Percentiles rank a stretch among this genome's conserved stretches.
Evolutionary conservation across 1,140 invertebrate genomes (phyloP).

Genomic region (Drosophila virilis): DNA sequence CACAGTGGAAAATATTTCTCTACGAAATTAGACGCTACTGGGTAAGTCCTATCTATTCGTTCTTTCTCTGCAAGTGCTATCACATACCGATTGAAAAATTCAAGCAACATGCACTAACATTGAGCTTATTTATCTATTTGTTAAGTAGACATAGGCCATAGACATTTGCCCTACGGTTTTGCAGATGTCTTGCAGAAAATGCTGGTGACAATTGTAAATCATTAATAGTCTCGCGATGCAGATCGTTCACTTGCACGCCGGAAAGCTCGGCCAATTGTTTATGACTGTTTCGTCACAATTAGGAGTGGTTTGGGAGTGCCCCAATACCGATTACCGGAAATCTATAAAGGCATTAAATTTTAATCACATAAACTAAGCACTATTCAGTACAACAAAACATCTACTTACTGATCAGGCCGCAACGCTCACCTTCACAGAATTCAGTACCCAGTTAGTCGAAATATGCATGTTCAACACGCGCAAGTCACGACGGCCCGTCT

Average conservation of each 20-base stretch:
- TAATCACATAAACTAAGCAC: not conserved
- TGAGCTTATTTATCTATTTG: too few relatives aligned
- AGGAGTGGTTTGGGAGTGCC: conserved; percentile 98
- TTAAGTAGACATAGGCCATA: too few relatives aligned
- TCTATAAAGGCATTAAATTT: conserved; percentile 30
- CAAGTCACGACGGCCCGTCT: conserved; percentile 99
- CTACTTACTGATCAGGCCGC: too few relatives aligned
- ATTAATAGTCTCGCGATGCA: conserved; percentile 98
- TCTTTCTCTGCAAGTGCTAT: too few relatives aligned
- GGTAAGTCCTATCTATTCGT: too few relatives aligned
- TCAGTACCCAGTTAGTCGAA: conserved; percentile 99
- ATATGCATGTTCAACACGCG: conserved; percentile 94
- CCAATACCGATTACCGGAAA: conserved; percentile 98
- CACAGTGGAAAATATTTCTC: too few relatives aligned
- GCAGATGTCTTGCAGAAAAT: conserved; percentile 84
- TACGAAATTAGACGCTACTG: too few relatives aligned
- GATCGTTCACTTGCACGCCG: conserved; percentile 92
- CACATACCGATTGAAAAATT: too few relatives aligned
- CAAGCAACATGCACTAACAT: too few relatives aligned
- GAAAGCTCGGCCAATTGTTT: conserved; percentile 94
- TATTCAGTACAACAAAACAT: not conserved
- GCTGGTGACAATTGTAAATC: conserved; percentile 96
- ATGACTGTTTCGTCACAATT: conserved; percentile 98
- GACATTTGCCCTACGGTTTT: too few relatives aligned
- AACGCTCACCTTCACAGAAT: conserved; percentile 95